Evolutionary conservation across 64 coral and sea anemone species (phyloP).

Genomic region (Stylophora pistillata): DNA sequence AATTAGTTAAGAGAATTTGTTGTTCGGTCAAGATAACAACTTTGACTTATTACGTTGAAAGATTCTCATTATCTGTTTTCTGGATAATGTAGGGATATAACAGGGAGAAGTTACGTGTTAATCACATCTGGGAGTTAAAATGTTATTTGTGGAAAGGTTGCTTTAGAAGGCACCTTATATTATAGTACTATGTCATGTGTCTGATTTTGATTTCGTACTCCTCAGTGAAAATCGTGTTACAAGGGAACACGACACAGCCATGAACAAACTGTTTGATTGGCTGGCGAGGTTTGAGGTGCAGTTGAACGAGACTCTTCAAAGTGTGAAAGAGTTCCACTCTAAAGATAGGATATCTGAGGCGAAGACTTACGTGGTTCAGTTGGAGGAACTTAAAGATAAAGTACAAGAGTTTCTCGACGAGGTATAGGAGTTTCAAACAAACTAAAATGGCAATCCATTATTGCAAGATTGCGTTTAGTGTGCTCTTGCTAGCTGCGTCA

Average conservation of each 20-base stretch:
- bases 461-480: background rate
- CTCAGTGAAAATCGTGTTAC: constrained; percentile 82
- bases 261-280: constrained; percentile 95
- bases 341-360: constrained; percentile 94
- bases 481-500: too few species aligned
- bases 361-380: constrained; percentile 66
- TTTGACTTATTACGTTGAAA: too few species aligned
- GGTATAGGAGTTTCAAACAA: constrained; percentile 30
- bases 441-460: background rate
- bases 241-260: constrained; percentile 82
- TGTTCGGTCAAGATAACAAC: too few species aligned
- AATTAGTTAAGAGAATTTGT: too few species aligned
- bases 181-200: background rate
- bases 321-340: constrained; percentile 80
- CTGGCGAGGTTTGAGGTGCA: constrained; percentile 80
- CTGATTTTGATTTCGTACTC: background rate
- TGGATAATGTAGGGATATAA: background rate
- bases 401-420: constrained; percentile 82
- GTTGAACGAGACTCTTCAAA: constrained; percentile 58
- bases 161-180: too few species aligned
- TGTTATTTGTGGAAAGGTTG: too few species aligned
- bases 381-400: constrained; percentile 78
- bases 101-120: too few species aligned
- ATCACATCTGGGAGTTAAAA: too few species aligned
- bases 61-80: too few species aligned